Evolutionary conservation across 2,888 invertebrate genomes (phyloP).

Genomic region (Artemia sinica): DNA sequence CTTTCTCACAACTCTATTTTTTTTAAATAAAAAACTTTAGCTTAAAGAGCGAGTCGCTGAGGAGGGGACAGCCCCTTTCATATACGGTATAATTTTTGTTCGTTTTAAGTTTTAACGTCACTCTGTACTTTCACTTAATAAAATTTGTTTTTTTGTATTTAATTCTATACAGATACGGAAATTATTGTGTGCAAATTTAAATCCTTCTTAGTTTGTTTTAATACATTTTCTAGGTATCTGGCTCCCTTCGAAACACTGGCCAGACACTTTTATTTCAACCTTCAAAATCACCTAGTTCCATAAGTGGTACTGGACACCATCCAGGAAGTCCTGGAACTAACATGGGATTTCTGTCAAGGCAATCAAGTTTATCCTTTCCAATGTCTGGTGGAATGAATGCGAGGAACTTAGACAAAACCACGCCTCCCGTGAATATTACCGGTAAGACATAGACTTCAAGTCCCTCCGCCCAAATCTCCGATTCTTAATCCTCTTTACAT

Average conservation of each 20-base stretch:
- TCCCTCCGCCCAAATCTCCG: too few relatives aligned
- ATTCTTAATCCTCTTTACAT: too few relatives aligned
- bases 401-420: slow-evolving; percentile 1
- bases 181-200: background rate
- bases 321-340: background rate
- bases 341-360: slow-evolving; percentile 11
- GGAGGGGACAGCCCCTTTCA: too few relatives aligned
- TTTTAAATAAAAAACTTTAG: too few relatives aligned
- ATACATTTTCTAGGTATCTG: slow-evolving; percentile 49
- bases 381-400: background rate
- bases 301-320: slow-evolving; percentile 10
- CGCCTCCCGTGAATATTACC: slow-evolving; percentile 8
- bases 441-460: background rate
- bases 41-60: too few relatives aligned
- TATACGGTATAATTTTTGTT: too few relatives aligned
- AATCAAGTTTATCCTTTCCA: slow-evolving; percentile 8
- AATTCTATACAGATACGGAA: background rate
- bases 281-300: slow-evolving; percentile 62
- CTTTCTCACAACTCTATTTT: too few relatives aligned
- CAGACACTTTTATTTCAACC: slow-evolving; percentile 81
- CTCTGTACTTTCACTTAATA: too few relatives aligned
- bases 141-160: too few relatives aligned
- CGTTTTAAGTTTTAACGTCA: too few relatives aligned
- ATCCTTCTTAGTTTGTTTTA: background rate
- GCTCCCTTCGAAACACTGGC: slow-evolving; percentile 76